phyloP scores from a whole-genome alignment of 2,888 invertebrate species.

The Elysia crispata region DNA sequence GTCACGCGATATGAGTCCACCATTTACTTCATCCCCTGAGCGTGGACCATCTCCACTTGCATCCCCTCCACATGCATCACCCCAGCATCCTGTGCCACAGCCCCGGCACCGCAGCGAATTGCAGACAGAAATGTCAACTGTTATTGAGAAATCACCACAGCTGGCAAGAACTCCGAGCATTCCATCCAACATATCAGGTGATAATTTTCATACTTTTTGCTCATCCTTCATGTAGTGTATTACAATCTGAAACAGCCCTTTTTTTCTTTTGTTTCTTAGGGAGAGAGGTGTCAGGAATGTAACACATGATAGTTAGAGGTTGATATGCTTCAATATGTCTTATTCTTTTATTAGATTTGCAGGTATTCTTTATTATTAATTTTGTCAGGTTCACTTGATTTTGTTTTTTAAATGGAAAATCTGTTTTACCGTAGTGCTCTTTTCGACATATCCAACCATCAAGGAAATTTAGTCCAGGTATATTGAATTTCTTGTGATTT shows the following conservation, averaged over 20 bases:
- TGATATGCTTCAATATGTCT: neutral
- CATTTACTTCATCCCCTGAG: constrained; percentile 39
- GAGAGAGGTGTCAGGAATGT: neutral
- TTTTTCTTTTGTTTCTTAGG: too few species aligned
- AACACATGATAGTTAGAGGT: neutral
- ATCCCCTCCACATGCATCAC: constrained; percentile 7
- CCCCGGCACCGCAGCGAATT: neutral
- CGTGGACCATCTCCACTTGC: constrained; percentile 24
- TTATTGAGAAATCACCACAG: constrained; percentile 19
- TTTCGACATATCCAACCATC: too few species aligned
- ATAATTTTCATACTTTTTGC: neutral
- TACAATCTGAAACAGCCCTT: too few species aligned
- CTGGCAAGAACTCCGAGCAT: constrained; percentile 45
- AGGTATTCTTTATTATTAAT: too few species aligned
- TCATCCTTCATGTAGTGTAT: neutral
- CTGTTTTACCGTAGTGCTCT: too few species aligned
- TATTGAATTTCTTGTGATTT: too few species aligned
- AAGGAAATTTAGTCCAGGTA: too few species aligned
- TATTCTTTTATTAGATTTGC: neutral
- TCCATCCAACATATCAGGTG: constrained; percentile 50
- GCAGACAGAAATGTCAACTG: neutral
- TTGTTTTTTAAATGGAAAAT: too few species aligned
- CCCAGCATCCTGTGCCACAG: neutral
- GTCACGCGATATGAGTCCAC: constrained; percentile 51
- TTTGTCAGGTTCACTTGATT: too few species aligned